Evolutionary conservation across 2,113 vertebrate genomes (phyloP), one percentile per base, ranked within the genome.

Genomic region (Hippocampus zosterae): DNA sequence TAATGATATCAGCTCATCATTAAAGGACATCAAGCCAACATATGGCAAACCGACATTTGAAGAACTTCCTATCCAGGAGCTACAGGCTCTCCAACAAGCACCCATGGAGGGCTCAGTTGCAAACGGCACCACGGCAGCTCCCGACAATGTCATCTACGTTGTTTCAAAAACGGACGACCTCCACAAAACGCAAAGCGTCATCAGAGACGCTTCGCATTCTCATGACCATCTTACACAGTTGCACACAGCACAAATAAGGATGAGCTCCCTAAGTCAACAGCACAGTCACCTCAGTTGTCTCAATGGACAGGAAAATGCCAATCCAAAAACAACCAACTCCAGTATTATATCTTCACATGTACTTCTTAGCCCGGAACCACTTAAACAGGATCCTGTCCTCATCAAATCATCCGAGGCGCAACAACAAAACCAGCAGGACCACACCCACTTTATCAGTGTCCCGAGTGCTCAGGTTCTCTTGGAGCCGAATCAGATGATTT

Each of bases 131-230:
- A 88, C 94, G 56, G 85, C 12, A 1, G 81, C 87, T 72, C 94
- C 94, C 79, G 95, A 95, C 77, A 91, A 91, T 40, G 80, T 92
- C 15, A 88, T 94, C 66, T 97, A 94, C 59, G 94, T 94, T 70
- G 92, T 94, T 76, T 96, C 96, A 41, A 98, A 98, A 90, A 91
- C 94, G 85, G 95, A 96, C 44, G 95, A 97, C 80, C 90, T 94
- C 71, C 95, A 96, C 60, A 92, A 93, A 85, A 93, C 94, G 67
- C 96, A 97, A 84, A 97, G 95, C n/a, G 95, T 99, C 10, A 98
- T 97, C 76, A 93, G 95, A 87, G 98, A 94, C 86, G 96, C 93
- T 86, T 95, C 95, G 21, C 92, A 92, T 42, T 92, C 96, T 53
- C 95, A 96, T 77, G 95, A 97, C 66, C 95, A 96, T 56, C 90